Evolutionary conservation across 2,797 vertebrate genomes (phyloP), one percentile per base, ranked within the genome.

Genomic region (Orestias chungarensis): DNA sequence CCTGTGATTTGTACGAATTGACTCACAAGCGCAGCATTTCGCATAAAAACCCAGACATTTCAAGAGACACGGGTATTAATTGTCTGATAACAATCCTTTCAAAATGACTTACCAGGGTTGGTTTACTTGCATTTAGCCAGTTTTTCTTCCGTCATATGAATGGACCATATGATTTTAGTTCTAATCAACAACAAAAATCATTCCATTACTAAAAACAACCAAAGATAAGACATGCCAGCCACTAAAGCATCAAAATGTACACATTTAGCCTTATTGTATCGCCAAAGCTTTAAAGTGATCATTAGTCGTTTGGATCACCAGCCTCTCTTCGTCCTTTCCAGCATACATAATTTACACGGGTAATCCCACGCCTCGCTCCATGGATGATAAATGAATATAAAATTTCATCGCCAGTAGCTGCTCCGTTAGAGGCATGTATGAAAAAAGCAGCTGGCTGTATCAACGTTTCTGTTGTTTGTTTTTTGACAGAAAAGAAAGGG

Each of bases 301-400:
- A 67, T 81, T 79, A 71, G 59, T 70, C 70, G 43, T 33, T 66
- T 66, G 64, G 50, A 75, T 78, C 78, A 27, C 73, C 12, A 59
- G 71, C 59, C 59, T 64, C 68, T 74, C 65, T 47, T n/a, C 14
- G 65, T 70, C 62, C 75, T 75, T 79, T 82, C 80, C 71, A 38
- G 66, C 73, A 83, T 91, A 78, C 88, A 88, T 88, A 78, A 91
- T 92, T 89, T 83, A 90, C 82, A 79, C 64, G 84, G 82, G 85
- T 88, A 89, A 89, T 91, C 86, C 84, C 82, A 76, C 44, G 83
- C 84, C 57, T 46, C 84, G 77, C 87, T 84, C 66, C 70, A 73
- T 67, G 68, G 79, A 67, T 83, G 74, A 80, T 88, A 80, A 90
- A 92, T 92, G 89, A 93, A 92, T 92, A 88, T 83, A 70, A 92